phyloP scores from a whole-genome alignment of 2,888 invertebrate genomes.

The Cosmorhoe ocellata region DNA sequence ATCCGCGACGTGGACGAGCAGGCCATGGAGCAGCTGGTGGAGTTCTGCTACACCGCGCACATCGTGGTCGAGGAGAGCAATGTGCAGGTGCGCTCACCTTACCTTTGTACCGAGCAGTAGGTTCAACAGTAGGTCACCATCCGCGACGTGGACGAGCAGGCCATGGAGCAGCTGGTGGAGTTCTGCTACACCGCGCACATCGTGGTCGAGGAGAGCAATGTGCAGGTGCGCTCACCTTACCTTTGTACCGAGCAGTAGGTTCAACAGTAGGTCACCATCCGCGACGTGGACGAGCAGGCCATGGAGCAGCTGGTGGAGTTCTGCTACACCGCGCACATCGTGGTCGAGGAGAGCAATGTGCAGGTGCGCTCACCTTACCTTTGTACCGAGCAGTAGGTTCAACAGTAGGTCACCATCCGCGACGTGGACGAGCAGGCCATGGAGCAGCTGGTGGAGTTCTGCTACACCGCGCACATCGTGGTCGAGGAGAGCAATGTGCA shows the following conservation, averaged over 20 bases:
- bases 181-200: constrained; percentile 99
- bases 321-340: constrained; percentile 98
- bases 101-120: too few species aligned
- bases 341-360: constrained; percentile 98
- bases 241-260: too few species aligned
- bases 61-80: constrained; percentile 99
- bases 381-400: too few species aligned
- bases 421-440: constrained; percentile 99
- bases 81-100: constrained; percentile 85
- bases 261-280: constrained; percentile 98
- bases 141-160: constrained; percentile 97
- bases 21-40: constrained; percentile 97
- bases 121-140: constrained; percentile 99
- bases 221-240: constrained; percentile 83
- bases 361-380: constrained; percentile 77
- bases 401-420: constrained; percentile 97
- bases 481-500: constrained; percentile 99
- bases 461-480: constrained; percentile 98
- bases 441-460: constrained; percentile 98
- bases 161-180: constrained; percentile 98
- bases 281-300: constrained; percentile 98
- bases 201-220: constrained; percentile 98
- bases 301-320: constrained; percentile 99
- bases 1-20: constrained; percentile 98
- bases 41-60: constrained; percentile 99